Evolutionary conservation across 2,113 vertebrate genomes (phyloP).

Genomic region (Arothron firmamentum): DNA sequence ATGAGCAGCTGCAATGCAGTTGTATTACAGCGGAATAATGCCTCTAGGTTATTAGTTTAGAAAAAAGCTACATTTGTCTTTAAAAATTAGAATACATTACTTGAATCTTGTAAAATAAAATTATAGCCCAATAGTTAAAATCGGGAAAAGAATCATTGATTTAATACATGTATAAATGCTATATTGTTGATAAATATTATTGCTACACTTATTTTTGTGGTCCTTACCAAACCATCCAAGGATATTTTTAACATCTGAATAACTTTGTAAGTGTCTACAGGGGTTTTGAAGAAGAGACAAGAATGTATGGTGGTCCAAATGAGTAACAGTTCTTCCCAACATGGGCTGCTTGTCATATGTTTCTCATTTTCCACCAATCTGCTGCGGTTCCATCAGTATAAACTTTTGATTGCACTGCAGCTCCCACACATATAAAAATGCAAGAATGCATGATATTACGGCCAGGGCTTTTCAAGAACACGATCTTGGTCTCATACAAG

Average conservation of each 20-base stretch:
- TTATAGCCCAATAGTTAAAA: conserved; percentile 7
- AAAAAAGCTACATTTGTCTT: too few species aligned
- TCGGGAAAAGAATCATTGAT: conserved; percentile 8
- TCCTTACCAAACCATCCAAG: conserved; percentile 25
- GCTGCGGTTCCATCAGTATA: conserved; percentile 21
- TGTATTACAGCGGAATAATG: conserved; percentile 1
- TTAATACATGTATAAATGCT: conserved; percentile 17
- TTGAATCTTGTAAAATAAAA: conserved; percentile 10
- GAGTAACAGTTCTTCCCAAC: neutral
- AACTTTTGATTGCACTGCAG: conserved; percentile 22
- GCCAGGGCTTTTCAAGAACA: conserved; percentile 3
- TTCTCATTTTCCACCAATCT: conserved; percentile 2
- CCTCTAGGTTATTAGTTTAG: too few species aligned
- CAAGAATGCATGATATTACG: conserved; percentile 8
- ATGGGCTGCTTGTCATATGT: neutral
- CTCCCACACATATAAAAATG: conserved; percentile 35
- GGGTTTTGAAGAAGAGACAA: conserved; percentile 16
- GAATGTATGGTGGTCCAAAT: neutral
- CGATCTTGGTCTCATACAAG: conserved; percentile 5
- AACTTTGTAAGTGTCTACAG: conserved; percentile 18
- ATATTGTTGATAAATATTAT: conserved; percentile 33
- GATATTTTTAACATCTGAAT: conserved; percentile 6
- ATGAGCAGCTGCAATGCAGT: neutral
- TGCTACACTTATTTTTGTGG: conserved; percentile 23
- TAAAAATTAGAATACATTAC: too few species aligned